Evolutionary conservation across 2,888 invertebrate species (phyloP).

Genomic region (Drosophila gaucha): DNA sequence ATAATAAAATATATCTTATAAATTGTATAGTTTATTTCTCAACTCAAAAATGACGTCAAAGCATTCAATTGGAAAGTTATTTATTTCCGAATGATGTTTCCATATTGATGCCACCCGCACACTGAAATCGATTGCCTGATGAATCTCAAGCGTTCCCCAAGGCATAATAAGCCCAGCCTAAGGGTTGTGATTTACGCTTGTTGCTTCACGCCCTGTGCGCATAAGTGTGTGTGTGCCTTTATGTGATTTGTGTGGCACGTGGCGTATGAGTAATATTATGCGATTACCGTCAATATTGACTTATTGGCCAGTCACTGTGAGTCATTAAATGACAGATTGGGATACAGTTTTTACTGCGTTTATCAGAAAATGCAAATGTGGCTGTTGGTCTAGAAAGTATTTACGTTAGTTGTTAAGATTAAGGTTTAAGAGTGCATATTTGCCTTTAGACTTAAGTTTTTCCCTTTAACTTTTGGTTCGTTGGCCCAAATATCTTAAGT

Average conservation of each 20-base stretch:
- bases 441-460: too few relatives aligned
- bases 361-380: background rate
- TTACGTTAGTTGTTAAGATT: too few relatives aligned
- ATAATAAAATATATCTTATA: too few relatives aligned
- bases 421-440: too few relatives aligned
- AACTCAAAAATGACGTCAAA: too few relatives aligned
- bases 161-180: constrained; percentile 62
- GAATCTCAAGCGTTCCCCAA: constrained; percentile 63
- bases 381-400: background rate
- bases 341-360: background rate
- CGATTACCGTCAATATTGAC: constrained; percentile 29
- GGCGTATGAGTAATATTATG: constrained; percentile 58
- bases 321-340: constrained; percentile 7
- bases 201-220: constrained; percentile 12
- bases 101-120: constrained; percentile 36
- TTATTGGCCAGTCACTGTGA: constrained; percentile 1
- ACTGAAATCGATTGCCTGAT: constrained; percentile 44
- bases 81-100: constrained; percentile 10
- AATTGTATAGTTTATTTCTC: too few relatives aligned
- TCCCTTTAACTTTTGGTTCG: too few relatives aligned
- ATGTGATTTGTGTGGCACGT: constrained; percentile 9
- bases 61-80: constrained; percentile 22
- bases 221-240: background rate
- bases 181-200: constrained; percentile 44
- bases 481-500: too few relatives aligned